phyloP scores from a whole-genome alignment of 2,797 vertebrate species.

The Apogon talboti region DNA sequence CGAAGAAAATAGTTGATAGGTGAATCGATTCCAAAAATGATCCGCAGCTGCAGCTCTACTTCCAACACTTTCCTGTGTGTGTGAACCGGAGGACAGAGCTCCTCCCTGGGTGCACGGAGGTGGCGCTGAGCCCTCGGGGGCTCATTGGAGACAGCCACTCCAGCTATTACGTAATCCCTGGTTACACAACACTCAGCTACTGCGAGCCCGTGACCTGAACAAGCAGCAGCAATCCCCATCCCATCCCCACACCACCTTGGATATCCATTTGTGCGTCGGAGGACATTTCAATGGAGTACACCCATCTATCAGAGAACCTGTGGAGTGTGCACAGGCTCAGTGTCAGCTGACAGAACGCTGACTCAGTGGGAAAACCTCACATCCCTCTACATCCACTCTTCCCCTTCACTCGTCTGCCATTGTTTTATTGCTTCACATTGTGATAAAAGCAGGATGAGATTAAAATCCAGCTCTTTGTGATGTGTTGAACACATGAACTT shows the following conservation, averaged over 20 bases:
- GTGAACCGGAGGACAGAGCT: conserved; percentile 14
- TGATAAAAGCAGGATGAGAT: conserved; percentile 25
- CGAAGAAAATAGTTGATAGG: no score
- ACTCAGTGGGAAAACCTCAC: conserved; percentile 46
- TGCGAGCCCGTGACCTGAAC: conserved; percentile 44
- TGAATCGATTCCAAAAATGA: no score
- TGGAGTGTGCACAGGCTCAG: conserved; percentile 2
- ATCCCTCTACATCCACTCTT: conserved; percentile 22
- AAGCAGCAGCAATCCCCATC: conserved; percentile 38
- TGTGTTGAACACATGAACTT: conserved; percentile 9
- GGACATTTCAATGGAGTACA: conserved; percentile 32
- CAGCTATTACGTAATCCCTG: conserved; percentile 69
- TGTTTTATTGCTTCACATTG: conserved; percentile 28
- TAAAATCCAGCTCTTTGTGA: background rate
- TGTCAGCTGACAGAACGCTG: conserved; percentile 17
- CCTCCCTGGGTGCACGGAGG: conserved; percentile 34
- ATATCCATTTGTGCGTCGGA: conserved; percentile 11
- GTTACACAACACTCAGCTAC: conserved; percentile 71
- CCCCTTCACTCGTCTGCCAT: conserved; percentile 7
- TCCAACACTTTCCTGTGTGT: background rate
- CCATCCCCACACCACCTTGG: conserved; percentile 22
- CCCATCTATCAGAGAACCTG: conserved; percentile 8
- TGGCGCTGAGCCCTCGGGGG: conserved; percentile 50
- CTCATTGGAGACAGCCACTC: conserved; percentile 42
- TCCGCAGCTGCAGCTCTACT: background rate